Conservation (phyloP, 2,797 vertebrate species). For the Dendrocincla tyrannina region DNA sequence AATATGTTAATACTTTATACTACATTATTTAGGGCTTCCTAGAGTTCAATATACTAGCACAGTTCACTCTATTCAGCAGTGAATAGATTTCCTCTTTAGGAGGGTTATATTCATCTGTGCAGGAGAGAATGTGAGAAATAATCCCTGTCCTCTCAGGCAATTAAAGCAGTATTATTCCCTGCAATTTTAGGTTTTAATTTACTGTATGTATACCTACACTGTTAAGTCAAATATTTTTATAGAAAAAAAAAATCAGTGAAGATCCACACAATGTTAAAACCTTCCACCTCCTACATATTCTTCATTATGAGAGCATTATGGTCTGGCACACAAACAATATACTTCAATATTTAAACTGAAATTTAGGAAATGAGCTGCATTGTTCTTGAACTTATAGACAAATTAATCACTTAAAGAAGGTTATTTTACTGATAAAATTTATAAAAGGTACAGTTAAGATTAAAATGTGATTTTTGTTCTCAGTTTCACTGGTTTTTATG, state of each 20-base stretch:
- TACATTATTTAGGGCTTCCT: not conserved
- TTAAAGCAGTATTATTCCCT: slow-evolving; percentile 39
- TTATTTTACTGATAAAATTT: not conserved
- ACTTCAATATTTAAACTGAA: slow-evolving; percentile 23
- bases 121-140: slow-evolving; percentile 29
- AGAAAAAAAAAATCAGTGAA: not conserved
- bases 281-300: not conserved
- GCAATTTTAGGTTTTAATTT: slow-evolving; percentile 50
- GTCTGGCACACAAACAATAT: not conserved
- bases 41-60: slow-evolving; percentile 12
- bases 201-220: slow-evolving; percentile 24
- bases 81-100: slow-evolving; percentile 10
- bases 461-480: not conserved
- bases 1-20: not conserved
- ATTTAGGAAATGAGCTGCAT: not conserved
- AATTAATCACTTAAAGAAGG: not conserved
- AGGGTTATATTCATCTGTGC: slow-evolving; percentile 17
- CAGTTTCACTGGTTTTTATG: not conserved
- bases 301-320: not conserved
- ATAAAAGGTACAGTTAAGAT: not conserved
- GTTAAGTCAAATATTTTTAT: slow-evolving; percentile 48
- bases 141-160: slow-evolving; percentile 5
- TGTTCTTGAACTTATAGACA: not conserved
- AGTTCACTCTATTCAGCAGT: not conserved
- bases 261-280: not conserved